A percentile compares a stretch with the other conserved stretches of the same genome.
These are phyloP conservation scores for Callimorpha dominula DNA, from an alignment of 2,888 invertebrate genomes.

Conservation along the genomic window DNA sequence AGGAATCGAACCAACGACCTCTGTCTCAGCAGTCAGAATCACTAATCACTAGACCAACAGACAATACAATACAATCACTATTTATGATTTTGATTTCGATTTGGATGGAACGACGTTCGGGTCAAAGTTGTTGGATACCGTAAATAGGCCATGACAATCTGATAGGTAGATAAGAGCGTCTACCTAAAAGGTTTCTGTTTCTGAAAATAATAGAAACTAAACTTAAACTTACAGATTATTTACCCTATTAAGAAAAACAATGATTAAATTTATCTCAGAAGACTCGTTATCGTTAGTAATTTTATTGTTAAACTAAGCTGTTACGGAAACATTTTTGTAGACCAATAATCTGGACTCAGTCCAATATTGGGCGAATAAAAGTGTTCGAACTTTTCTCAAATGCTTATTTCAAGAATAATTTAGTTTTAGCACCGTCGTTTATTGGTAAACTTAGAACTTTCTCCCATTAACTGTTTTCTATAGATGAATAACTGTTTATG, in stretches of 20 bases:
- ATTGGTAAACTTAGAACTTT: not conserved
- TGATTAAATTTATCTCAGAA: not conserved
- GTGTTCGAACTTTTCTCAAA: not conserved
- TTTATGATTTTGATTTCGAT: too few species aligned
- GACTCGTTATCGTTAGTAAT: conserved; percentile 19
- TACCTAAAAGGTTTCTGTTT: not conserved
- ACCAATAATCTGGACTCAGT: conserved; percentile 13
- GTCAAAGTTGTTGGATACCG: not conserved
- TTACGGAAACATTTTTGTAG: not conserved
- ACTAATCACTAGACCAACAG: too few species aligned
- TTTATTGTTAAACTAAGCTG: conserved; percentile 10
- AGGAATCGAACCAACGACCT: too few species aligned
- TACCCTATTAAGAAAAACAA: too few species aligned
- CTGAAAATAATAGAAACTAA: too few species aligned
- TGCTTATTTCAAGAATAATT: not conserved
- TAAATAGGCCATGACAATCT: not conserved
- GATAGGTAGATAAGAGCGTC: not conserved
- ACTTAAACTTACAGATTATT: too few species aligned
- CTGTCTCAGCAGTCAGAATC: too few species aligned
- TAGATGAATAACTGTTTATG: too few species aligned
- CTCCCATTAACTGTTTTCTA: too few species aligned
- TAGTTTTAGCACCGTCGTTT: not conserved
- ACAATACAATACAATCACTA: too few species aligned
- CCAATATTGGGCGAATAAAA: conserved; percentile 16
- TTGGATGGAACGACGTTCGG: not conserved